Evolutionary conservation across 2,888 invertebrate genomes (phyloP).

Genomic region (Diadegma fenestrale): DNA sequence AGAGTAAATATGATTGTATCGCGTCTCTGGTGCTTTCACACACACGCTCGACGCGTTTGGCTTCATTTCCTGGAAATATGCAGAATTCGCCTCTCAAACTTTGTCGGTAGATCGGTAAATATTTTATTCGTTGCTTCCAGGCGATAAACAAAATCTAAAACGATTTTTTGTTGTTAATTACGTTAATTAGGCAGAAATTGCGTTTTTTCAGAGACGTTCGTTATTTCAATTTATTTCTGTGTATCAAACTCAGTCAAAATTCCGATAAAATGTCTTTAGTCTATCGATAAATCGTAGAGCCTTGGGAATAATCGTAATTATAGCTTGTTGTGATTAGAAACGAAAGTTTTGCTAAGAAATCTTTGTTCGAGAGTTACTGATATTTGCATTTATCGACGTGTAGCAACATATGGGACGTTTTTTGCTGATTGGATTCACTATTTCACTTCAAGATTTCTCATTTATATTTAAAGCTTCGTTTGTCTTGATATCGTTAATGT

Average conservation of each 20-base stretch:
- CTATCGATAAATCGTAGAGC: not conserved
- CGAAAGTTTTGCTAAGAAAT: not conserved
- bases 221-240: not conserved
- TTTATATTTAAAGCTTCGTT: not conserved
- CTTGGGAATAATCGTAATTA: too few species aligned
- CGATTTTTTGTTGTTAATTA: too few species aligned
- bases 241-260: not conserved
- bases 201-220: not conserved
- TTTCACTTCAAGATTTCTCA: not conserved
- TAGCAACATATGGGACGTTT: not conserved
- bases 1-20: conserved; percentile 34
- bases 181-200: too few species aligned
- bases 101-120: too few species aligned
- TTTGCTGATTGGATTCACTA: not conserved
- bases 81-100: too few species aligned
- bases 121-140: too few species aligned
- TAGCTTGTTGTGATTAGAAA: too few species aligned
- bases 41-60: too few species aligned
- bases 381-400: not conserved
- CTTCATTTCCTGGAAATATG: too few species aligned
- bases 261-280: not conserved
- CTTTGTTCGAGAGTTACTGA: not conserved
- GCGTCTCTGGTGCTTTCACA: not conserved
- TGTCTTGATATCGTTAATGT: too few species aligned
- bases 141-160: too few species aligned